phyloP scores from a whole-genome alignment of 2,113 vertebrate species.

The Chelonoidis abingdonii region DNA sequence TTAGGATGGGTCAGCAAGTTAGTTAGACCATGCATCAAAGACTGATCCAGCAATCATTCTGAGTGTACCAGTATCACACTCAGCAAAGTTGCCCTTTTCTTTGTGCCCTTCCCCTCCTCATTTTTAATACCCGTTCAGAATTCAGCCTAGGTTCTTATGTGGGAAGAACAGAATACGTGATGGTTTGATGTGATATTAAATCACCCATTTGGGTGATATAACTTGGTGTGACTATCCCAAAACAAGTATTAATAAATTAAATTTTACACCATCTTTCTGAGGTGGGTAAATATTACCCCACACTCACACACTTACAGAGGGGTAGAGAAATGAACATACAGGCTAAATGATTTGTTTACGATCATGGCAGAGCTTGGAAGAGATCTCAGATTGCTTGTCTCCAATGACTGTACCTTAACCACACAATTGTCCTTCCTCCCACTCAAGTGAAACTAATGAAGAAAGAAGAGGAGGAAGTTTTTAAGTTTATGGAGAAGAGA shows the following conservation, averaged over 20 bases:
- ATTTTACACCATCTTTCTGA: rapidly evolving
- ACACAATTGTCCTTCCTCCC: background rate
- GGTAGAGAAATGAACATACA: rapidly evolving
- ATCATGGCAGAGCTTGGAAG: background rate
- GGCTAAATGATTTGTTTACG: background rate
- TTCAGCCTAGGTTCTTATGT: background rate
- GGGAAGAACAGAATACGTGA: background rate
- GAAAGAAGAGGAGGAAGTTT: background rate
- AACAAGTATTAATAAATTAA: background rate
- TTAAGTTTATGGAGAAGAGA: rapidly evolving
- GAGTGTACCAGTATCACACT: background rate
- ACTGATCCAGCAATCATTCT: rapidly evolving
- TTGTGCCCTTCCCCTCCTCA: background rate
- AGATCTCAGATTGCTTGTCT: background rate
- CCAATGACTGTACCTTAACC: background rate
- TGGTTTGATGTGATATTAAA: background rate
- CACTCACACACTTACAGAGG: rapidly evolving
- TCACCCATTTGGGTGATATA: rapidly evolving
- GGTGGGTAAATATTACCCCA: rapidly evolving
- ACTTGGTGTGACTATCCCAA: rapidly evolving
- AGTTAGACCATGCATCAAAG: background rate
- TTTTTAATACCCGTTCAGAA: background rate
- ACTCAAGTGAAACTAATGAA: background rate
- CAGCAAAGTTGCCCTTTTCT: too few species aligned
- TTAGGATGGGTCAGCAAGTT: background rate